phyloP scores from a whole-genome alignment of 2,888 invertebrate species.

The Merodon equestris region DNA sequence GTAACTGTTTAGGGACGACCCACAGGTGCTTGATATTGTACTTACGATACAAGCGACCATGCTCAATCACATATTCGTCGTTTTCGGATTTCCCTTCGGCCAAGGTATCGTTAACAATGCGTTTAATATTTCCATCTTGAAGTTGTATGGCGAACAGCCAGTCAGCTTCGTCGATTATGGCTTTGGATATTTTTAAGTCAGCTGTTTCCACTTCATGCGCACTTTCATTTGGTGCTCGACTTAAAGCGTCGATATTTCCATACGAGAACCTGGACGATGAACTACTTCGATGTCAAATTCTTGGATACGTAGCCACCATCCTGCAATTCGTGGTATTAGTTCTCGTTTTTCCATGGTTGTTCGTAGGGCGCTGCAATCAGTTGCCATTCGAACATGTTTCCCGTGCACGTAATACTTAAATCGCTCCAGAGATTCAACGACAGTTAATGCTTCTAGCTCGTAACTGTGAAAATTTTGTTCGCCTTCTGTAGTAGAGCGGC shows the following conservation, averaged over 20 bases:
- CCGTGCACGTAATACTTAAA: constrained; percentile 5
- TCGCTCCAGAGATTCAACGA: constrained; percentile 14
- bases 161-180: background rate
- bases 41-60: background rate
- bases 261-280: constrained; percentile 6
- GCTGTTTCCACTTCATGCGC: constrained; percentile 4
- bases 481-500: background rate
- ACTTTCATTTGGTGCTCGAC: constrained; percentile 5
- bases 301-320: constrained; percentile 5
- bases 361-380: background rate
- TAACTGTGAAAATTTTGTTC: constrained; percentile 14
- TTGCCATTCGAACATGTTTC: background rate
- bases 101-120: background rate
- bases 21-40: background rate
- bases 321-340: background rate
- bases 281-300: constrained; percentile 5
- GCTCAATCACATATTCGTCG: background rate
- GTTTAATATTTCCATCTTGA: background rate
- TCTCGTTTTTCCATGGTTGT: background rate
- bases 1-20: background rate
- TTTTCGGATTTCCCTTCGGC: background rate
- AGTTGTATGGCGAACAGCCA: constrained; percentile 8
- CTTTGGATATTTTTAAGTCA: background rate
- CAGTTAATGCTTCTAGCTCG: constrained; percentile 24
- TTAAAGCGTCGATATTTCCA: constrained; percentile 19